Conservation (phyloP, 2,888 invertebrate species). For the Sphinx pinastri region DNA sequence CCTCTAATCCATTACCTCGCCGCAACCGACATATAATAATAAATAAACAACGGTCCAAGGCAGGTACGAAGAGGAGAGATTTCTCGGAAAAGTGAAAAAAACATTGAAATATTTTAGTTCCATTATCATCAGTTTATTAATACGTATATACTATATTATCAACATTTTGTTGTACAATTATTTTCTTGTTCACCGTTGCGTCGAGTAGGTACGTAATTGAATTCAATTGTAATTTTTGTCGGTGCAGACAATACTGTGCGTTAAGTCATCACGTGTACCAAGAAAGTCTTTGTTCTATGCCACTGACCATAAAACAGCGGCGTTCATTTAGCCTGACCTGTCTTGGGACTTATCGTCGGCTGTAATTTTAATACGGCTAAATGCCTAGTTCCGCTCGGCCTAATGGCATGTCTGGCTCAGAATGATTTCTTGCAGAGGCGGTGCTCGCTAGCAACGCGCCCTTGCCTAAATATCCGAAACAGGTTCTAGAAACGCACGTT, state of each 20-base stretch:
- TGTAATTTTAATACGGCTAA: slow-evolving; percentile 31
- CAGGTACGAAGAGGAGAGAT: slow-evolving; percentile 30
- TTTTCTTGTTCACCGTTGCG: slow-evolving; percentile 8
- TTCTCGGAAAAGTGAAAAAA: slow-evolving; percentile 40
- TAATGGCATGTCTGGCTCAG: slow-evolving; percentile 17
- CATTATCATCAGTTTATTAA: slow-evolving; percentile 21
- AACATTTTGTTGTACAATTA: not conserved
- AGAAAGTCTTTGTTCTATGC: slow-evolving; percentile 39
- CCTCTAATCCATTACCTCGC: slow-evolving; percentile 44
- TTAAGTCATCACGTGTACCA: slow-evolving; percentile 23
- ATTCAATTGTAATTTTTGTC: slow-evolving; percentile 24
- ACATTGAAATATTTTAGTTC: slow-evolving; percentile 27
- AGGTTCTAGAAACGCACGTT: slow-evolving; percentile 9
- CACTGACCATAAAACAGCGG: slow-evolving; percentile 40
- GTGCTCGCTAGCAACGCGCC: not conserved
- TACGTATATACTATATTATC: not conserved
- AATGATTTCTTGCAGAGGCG: not conserved
- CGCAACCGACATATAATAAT: slow-evolving; percentile 41
- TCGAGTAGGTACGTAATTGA: slow-evolving; percentile 7
- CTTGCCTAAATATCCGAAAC: slow-evolving; percentile 16
- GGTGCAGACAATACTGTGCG: slow-evolving; percentile 13
- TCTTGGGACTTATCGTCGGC: slow-evolving; percentile 27
- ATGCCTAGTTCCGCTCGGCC: slow-evolving; percentile 29
- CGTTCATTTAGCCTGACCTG: slow-evolving; percentile 43
- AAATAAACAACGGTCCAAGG: slow-evolving; percentile 40